Evolutionary conservation across 2,797 vertebrate genomes (phyloP), one percentile per base, ranked within the genome.

Genomic region (Alfaro cultratus): DNA sequence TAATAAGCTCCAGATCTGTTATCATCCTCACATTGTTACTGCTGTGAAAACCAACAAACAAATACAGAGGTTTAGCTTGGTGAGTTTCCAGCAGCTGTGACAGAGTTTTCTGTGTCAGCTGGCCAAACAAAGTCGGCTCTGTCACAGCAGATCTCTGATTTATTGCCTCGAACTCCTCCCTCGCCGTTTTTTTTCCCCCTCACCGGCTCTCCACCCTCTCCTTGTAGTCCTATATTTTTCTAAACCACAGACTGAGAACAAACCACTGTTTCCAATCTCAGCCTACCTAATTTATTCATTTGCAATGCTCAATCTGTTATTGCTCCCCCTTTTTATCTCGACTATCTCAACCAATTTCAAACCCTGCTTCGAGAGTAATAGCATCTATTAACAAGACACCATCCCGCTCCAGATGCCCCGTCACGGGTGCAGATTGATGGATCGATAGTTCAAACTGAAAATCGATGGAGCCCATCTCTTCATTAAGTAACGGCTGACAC

Each of bases 401-500:
- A 45, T 76, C 76, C 81, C 78, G 47, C n/a, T 70, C 62, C 36
- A 49, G 55, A 74, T 11, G 67, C 67, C 70, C 60, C 67, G 73
- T 51, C 34, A 8, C 75, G 55, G 73, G 73, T 74, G 74, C 79
- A 84, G 88, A 89, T 80, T 87, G 87, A 88, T 78, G 46, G 89
- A 94, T 93, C 92, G 75, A 93, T 92, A 75, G 80, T 77, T 78
- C 89, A 93, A 94, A 94, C 86, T 87, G 86, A 90, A 93, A 94
- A 92, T 93, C 91, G 3, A 94, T 93, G 73, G 53, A 70, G 41
- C 71, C 74, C 80, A 75, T 81, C 85, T 87, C 89, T 93, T 93
- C 87, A 91, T 92, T 93, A 91, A 87, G 86, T 53, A 79, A 76
- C 4, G 4, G 81, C 77, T 85, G 87, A 91, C 90, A 90, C 81